Base-by-base conservation (phyloP, 1,140 invertebrate genomes). In the Gonatopus flavifemur region DNA sequence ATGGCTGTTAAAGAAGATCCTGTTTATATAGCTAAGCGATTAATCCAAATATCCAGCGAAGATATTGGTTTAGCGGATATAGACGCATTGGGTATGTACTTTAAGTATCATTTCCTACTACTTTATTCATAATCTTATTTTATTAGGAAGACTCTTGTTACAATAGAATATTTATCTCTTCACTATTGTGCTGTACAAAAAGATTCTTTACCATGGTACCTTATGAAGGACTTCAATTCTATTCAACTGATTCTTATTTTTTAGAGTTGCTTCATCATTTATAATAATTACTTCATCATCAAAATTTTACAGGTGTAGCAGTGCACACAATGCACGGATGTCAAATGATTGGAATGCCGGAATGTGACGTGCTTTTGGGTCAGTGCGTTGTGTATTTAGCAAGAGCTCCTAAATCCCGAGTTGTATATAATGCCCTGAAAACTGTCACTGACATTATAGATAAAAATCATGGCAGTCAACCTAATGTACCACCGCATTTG, bases 1-100 rank as follows among this genome's bases (percentile, higher is more conserved):
- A 71, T 93, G 45, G 80, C 86, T 57, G 85, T 83, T 9, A 89
- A 89, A 21, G 90, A 92, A 77, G 88, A 91, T 73, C 89, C 89
- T 1, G 65, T 88, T 7, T 90, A 84, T 65, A 84, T 93, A 44
- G 89, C 89, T 2, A 76, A 89, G 18, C 70, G 89, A 49, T 71
- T 93, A 30, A 81, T 92, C 1, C 77, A 86, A 57, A 81, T 84
- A 47, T 87, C 90, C 2, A 83, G 83, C 66, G 90, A 92, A 79
- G 89, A 92, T 69, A 74, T 86, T 54, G 77, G 76, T 22, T 37
- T 78, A 24, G 80, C 77, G 24, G 82, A 85, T 67, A 75, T 81
- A 19, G 64, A 69, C 36, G 83, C 83, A 21, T 49, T 79, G 30
- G 69, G 80, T 47, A 74, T 15, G 25, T 30, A 12, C n/a, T n/a